Evolutionary conservation across 2,797 vertebrate species (phyloP), one percentile per base, ranked within the genome.

Genomic region (Lacerta viridis): DNA sequence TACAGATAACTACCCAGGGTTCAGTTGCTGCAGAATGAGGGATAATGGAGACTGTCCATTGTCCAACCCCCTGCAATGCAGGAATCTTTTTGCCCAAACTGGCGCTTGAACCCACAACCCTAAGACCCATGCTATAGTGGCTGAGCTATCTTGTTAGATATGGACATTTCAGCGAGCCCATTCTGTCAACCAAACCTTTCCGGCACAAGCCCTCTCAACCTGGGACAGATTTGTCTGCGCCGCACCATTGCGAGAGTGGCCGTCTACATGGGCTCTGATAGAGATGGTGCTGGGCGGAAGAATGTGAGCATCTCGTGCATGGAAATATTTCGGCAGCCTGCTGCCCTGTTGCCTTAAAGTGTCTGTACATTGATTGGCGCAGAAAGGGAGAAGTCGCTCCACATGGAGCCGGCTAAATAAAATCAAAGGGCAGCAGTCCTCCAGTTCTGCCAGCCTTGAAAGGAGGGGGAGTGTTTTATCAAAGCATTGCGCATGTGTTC

Each of bases 401-500:
- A 39, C 23, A n/a, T 13, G 72, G 89, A 80, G 50, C n/a, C n/a
- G 39, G 50, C 69, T 15, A 64, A 80, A n/a, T 66, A 76, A 3
- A 91, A 84, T 0, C 78, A 88, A 81, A 92, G 23, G 29, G 27
- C 59, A 92, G 68, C 2, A 68, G 5, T 1, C 84, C 33, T 2
- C 39, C 17, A 84, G 61, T 92, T 84, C 84, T 91, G 64, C 78
- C 87, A 87, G 84, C n/a, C 43, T 71, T 43, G 83, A 27, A 25
- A 11, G 72, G 71, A 59, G 61, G 13, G 46, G 41, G 78, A 64
- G 0, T 4, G n/a, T 41, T 43, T 43, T 7, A 88, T 84, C 82
- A 85, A 80, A 86, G 82, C 36, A 87, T 61, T 7, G 79, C 43
- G n/a, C 82, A 69, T 61, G n/a, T 87, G 87, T 84, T 36, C 75